These are phyloP conservation scores for Spilosoma lubricipeda DNA, from an alignment of 2,888 invertebrate genomes.

Conservation along the genomic window DNA sequence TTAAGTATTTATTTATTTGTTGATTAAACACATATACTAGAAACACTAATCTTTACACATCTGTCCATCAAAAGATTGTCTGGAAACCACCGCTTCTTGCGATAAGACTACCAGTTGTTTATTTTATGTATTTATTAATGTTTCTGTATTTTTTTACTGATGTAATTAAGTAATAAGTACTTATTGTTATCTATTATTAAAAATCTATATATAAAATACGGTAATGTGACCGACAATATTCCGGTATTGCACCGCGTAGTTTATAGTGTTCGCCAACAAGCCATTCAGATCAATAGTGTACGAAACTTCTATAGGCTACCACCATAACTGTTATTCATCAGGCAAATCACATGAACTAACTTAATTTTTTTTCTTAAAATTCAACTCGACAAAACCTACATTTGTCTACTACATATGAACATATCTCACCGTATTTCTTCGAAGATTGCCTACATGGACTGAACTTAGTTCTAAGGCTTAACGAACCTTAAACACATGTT, in stretches of 20 bases:
- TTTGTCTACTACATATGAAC: slow-evolving; percentile 5
- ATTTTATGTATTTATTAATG: too few relatives aligned
- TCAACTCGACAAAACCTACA: slow-evolving; percentile 1
- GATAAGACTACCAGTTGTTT: too few relatives aligned
- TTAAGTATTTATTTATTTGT: neutral
- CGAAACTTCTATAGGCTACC: neutral
- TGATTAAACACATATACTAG: neutral
- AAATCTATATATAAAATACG: neutral
- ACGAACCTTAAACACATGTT: slow-evolving; percentile 25
- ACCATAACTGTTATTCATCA: too few relatives aligned
- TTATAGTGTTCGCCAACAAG: neutral
- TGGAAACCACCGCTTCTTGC: neutral
- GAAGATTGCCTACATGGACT: slow-evolving; percentile 19
- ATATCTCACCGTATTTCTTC: slow-evolving; percentile 17
- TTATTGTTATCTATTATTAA: neutral
- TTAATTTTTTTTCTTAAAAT: neutral
- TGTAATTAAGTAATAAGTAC: neutral
- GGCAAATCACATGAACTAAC: too few relatives aligned
- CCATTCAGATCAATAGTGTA: neutral
- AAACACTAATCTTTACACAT: neutral
- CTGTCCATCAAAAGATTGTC: neutral
- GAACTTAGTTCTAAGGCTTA: slow-evolving; percentile 30
- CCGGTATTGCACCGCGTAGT: neutral
- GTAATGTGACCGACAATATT: neutral
- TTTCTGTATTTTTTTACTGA: too few relatives aligned